Conservation (phyloP, 1,140 invertebrate species). For the Lordiphosa mommai region DNA sequence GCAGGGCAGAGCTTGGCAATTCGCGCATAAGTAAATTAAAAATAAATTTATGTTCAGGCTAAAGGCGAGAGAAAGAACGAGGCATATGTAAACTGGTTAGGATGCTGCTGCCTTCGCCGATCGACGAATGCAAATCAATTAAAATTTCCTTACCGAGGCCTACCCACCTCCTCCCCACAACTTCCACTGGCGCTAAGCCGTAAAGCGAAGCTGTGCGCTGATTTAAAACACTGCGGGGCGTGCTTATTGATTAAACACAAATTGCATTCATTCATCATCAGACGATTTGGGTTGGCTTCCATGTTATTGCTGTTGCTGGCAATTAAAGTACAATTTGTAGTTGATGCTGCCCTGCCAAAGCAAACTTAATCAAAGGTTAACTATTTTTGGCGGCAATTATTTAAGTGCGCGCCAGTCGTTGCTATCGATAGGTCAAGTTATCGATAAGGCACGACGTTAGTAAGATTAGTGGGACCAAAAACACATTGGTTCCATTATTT, state of each 20-base stretch:
- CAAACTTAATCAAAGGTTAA: conserved; percentile 28
- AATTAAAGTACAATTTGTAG: conserved; percentile 70
- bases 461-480: too few relatives aligned
- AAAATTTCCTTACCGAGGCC: conserved; percentile 47
- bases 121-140: conserved; percentile 71
- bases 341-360: conserved; percentile 15
- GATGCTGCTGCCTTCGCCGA: conserved; percentile 8
- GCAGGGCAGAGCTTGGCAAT: conserved; percentile 56
- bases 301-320: conserved; percentile 37
- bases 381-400: too few relatives aligned
- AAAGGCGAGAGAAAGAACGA: conserved; percentile 19
- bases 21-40: conserved; percentile 77
- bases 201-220: conserved; percentile 74
- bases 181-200: conserved; percentile 69
- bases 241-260: conserved; percentile 77
- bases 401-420: background rate
- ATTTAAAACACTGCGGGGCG: conserved; percentile 76
- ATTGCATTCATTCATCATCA: conserved; percentile 74
- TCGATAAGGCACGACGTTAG: too few relatives aligned
- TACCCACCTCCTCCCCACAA: background rate
- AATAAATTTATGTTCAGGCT: conserved; percentile 68
- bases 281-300: conserved; percentile 15
- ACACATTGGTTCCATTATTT: too few relatives aligned
- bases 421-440: too few relatives aligned
- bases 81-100: conserved; percentile 46